Base-by-base conservation (phyloP, 2,888 invertebrate species). In the Eurytoma adleriae region DNA sequence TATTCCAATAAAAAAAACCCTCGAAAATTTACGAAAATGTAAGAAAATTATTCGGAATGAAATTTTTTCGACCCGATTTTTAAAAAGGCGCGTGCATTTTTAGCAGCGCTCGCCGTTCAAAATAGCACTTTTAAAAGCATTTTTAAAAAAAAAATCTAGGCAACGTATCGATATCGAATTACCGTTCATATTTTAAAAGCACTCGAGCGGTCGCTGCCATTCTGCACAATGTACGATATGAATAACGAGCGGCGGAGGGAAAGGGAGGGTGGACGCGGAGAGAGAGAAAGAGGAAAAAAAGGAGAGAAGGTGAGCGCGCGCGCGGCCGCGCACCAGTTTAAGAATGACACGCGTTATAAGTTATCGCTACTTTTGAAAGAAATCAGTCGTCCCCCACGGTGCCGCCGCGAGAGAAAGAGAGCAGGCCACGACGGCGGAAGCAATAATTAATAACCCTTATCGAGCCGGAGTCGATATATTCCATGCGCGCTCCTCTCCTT, bases 361-460 rank as follows among this genome's bases (percentile, higher is more conserved):
- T 82, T 82, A 79, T 79, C 72, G 81, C 67, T 72, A 67, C 76
- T 79, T 69, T 79, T 78, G 79, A 79, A 81, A 81, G 81, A 78
- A 81, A 79, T 79, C 79, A 78, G 76, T 79, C 78, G 78, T 67
- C 52, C 48, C 48, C 50, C 56, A 52, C 54, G 40, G 73, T 50
- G 57, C 24, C 40, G 57, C 20, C 50, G 20, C 54, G 24, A 69
- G 69, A 56, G 30, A 61, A 27, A 61, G 24, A 59, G n/a, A 78
- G 71, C 68, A 20, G 67, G 18, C 52, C 18, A n/a, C 64, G 27
- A 7, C 3, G 18, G 30, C 57, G 16, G 79, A 79, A 80, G 78
- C 40, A 79, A 78, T 79, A 82, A 82, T 82, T 82, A 82, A 82
- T 80, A 78, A 79, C 68, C 74, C 78, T 77, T 78, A 82, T 80